phyloP scores from a whole-genome alignment of 2,888 invertebrate genomes.

The Harpalus rubripes region DNA sequence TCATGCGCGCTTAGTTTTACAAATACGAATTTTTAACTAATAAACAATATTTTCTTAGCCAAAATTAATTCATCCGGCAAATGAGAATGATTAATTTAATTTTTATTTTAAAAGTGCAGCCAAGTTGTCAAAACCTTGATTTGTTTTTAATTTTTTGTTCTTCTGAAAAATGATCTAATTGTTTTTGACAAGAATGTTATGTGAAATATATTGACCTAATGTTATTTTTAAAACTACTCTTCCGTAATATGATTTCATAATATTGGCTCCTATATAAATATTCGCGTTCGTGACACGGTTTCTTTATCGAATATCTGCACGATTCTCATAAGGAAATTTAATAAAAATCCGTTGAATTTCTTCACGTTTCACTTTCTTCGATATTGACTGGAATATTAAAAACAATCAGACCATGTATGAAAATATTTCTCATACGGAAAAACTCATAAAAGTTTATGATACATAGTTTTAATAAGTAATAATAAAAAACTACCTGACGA shows the following conservation, averaged over 20 bases:
- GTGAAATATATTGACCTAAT: conserved; percentile 24
- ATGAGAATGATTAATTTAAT: not conserved
- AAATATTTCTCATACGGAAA: not conserved
- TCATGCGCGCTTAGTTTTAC: no score
- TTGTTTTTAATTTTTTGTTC: conserved; percentile 3
- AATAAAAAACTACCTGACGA: no score
- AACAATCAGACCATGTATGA: not conserved
- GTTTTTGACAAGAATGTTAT: not conserved
- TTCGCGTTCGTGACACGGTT: conserved; percentile 6
- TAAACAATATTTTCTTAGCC: no score
- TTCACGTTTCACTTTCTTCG: conserved; percentile 18
- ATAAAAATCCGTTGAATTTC: conserved; percentile 16
- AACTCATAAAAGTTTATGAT: not conserved
- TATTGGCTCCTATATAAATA: conserved; percentile 6
- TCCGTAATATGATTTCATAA: conserved; percentile 29
- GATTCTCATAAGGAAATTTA: conserved; percentile 25
- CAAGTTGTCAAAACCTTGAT: not conserved
- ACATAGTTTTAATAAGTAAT: no score
- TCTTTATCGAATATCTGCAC: conserved; percentile 9
- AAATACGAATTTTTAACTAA: no score
- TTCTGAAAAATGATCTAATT: not conserved
- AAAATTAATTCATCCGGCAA: no score
- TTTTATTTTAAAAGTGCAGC: not conserved
- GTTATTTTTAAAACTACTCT: conserved; percentile 26
- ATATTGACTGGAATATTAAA: not conserved